Percentiles rank a stretch among this genome's conserved stretches.
Evolutionary conservation across 2,797 vertebrate genomes (phyloP).

Genomic region (Alcedo atthis): DNA sequence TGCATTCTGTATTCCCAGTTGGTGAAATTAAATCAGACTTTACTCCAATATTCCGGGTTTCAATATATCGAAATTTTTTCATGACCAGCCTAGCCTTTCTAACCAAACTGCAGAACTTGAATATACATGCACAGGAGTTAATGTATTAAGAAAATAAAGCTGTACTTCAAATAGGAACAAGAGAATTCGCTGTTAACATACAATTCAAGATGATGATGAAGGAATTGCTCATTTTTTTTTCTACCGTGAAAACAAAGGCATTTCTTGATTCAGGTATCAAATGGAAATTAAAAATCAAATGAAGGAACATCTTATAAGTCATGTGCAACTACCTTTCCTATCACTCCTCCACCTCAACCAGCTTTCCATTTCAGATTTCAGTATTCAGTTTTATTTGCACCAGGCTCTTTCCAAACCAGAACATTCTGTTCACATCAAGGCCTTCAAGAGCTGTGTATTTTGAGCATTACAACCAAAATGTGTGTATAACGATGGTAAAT

Average conservation of each 20-base stretch:
- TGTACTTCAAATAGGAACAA: neutral
- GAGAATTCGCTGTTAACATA: neutral
- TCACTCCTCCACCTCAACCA: neutral
- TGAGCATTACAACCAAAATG: conserved; percentile 25
- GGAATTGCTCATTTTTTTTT: neutral
- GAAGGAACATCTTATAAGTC: neutral
- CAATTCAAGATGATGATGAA: neutral
- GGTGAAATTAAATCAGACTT: neutral
- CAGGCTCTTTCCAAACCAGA: conserved; percentile 15
- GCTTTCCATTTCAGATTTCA: conserved; percentile 10
- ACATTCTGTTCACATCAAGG: conserved; percentile 8
- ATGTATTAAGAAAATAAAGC: neutral
- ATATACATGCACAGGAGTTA: neutral
- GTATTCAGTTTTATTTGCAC: neutral
- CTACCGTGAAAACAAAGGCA: neutral
- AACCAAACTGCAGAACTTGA: neutral
- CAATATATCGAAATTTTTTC: neutral
- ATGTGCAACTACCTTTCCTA: neutral
- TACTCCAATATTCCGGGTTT: neutral
- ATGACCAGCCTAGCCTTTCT: neutral
- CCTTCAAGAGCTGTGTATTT: conserved; percentile 22
- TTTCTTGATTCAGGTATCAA: neutral
- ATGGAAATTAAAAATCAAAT: neutral
- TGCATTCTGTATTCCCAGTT: neutral
- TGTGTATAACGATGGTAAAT: conserved; percentile 21